Evolutionary conservation across 2,113 vertebrate species (phyloP), one percentile per base, ranked within the genome.

Genomic region (Podilymbus podiceps): DNA sequence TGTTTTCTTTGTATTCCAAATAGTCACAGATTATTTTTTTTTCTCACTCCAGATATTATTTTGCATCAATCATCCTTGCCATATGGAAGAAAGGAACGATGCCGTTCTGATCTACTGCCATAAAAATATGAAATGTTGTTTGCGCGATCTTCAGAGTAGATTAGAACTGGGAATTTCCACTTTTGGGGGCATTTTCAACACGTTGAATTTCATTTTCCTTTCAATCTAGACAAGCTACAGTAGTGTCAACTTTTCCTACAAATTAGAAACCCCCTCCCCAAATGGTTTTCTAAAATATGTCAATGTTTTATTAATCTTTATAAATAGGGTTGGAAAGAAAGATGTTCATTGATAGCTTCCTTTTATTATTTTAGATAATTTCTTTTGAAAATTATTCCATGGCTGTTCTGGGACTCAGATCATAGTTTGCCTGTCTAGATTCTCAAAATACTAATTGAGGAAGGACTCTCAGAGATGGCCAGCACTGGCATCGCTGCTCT

Each of bases 71-170:
- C 50, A 18, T 83, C 42, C 46, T 77, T 79, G 53, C 79, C 85
- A 63, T 86, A 83, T 49, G 53, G 69, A 96, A 94, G 60, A 94
- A 85, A 81, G 62, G 35, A 87, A 82, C 42, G 30, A 66, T 62
- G 67, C 33, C 1, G 5, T 90, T 94, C 82, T 79, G 88, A 88
- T 94, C 85, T 75, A 13, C 53, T 95, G 88, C 79, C 92, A 77
- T 93, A 88, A 88, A 91, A 93, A 69, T 60, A 79, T 38, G 30
- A 94, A 90, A 53, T 46, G 28, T 18, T 89, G 17, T 72, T 90
- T 94, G 40, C 83, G 46, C 73, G 68, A 86, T 93, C 53, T 88
- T 94, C 79, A 53, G 42, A 80, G 42, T 71, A 87, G 62, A 94
- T 80, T 88, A 88, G 46, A 90, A 90, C 40, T 46, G 35, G 55